Evolutionary conservation across 2,113 vertebrate genomes (phyloP), one percentile per base, ranked within the genome.

Genomic region (Morone chrysops): DNA sequence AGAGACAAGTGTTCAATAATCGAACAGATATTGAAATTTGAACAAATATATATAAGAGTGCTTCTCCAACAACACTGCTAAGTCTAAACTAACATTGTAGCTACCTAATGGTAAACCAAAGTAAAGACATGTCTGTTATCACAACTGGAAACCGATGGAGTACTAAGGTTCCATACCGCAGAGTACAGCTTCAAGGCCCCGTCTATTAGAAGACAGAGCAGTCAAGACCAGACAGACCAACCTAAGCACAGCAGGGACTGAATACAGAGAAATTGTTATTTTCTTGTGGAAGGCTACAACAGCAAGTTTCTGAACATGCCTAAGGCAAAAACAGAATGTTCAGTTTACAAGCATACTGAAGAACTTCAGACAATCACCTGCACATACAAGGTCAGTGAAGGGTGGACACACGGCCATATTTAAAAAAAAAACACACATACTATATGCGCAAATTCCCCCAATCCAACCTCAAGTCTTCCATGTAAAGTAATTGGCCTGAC

Each of bases 401-500:
- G 12, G 51, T 63, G 48, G 62, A 63, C 62, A 13, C 45, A 45
- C 38, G 10, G n/a, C 41, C 14, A 48, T 59, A 31, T 43, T 43
- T 56, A 13, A 47, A 47, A 47, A 47, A 59, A 47, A 5, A 18
- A 77, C 13, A 36, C 54, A 18, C 43, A 20, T 22, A 56, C 61
- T n/a, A 20, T 62, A 20, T 2, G 50, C n/a, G 68, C 50, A 81
- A 4, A 45, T 59, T 60, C 4, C 14, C 31, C 40, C n/a, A 70
- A 36, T 65, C 57, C 36, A 22, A 40, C 56, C 50, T 43, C 41
- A 8, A 31, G 2, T 75, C 65, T 69, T n/a, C 57, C 51, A 65
- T 1, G 20, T 76, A 47, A 53, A 71, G 62, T 74, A 89, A 88
- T 87, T 88, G 78, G 70, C 62, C 60, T 80, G 69, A 82, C 76